Evolutionary conservation across 1,140 invertebrate genomes (phyloP).

Genomic region (Archivesica marissinica): DNA sequence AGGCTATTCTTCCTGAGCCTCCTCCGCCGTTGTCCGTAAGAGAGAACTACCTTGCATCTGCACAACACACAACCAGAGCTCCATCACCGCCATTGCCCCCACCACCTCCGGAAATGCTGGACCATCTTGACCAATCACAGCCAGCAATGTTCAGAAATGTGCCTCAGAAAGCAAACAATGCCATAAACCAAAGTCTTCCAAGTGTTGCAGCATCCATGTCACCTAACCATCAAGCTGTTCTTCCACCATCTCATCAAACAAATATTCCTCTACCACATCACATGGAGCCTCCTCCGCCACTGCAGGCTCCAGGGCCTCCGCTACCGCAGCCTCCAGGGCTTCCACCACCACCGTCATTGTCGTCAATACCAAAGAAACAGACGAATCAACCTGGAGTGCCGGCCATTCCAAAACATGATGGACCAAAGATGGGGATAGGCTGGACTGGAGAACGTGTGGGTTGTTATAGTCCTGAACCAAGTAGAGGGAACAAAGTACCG

Average conservation of each 20-base stretch:
- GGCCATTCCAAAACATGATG: background rate
- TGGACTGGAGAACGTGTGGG: background rate
- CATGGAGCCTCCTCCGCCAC: background rate
- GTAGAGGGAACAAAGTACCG: background rate
- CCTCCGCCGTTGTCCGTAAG: background rate
- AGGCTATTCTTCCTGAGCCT: background rate
- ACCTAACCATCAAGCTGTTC: background rate
- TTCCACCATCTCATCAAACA: background rate
- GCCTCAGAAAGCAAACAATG: background rate
- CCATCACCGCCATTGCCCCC: conserved; percentile 53
- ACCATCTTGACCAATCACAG: background rate
- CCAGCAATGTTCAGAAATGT: conserved; percentile 17
- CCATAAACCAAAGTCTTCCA: conserved; percentile 11
- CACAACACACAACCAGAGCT: background rate
- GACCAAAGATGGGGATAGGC: background rate
- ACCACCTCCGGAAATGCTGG: conserved; percentile 55
- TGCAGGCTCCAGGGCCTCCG: background rate
- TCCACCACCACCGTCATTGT: conserved; percentile 48
- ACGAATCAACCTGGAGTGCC: background rate
- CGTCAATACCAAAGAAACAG: conserved; percentile 49
- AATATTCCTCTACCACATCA: background rate
- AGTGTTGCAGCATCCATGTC: background rate
- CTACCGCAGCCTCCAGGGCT: background rate
- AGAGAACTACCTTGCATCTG: conserved; percentile 22
- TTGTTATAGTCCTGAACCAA: background rate